Conservation (phyloP, 2,888 invertebrate genomes). For the Ophion slaviceki region DNA sequence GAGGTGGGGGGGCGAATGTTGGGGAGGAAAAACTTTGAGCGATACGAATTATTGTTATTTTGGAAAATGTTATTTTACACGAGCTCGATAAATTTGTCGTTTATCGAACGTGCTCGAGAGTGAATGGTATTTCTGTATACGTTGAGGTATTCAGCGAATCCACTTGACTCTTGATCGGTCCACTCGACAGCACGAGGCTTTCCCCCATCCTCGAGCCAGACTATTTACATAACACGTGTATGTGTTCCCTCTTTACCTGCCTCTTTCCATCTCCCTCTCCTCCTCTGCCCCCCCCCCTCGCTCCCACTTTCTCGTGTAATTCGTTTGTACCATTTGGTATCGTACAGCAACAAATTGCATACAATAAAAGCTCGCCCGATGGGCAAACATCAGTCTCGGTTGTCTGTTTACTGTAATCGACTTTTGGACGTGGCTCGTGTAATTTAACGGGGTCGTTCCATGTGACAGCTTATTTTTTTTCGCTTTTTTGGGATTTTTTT, state of each 20-base stretch:
- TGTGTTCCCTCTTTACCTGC: slow-evolving; percentile 5
- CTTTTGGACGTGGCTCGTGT: slow-evolving; percentile 3
- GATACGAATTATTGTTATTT: not conserved
- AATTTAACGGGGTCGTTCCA: too few species aligned
- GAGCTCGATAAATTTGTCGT: not conserved
- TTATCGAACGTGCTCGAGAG: not conserved
- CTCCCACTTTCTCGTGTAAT: slow-evolving; percentile 2
- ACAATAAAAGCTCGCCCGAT: slow-evolving; percentile 47
- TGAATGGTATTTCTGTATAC: slow-evolving; percentile 23
- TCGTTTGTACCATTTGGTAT: slow-evolving; percentile 21
- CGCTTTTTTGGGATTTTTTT: too few species aligned
- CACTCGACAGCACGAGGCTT: slow-evolving; percentile 39
- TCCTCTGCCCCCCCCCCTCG: not conserved
- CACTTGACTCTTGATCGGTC: slow-evolving; percentile 63
- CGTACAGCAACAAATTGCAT: slow-evolving; percentile 41
- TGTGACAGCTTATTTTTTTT: too few species aligned
- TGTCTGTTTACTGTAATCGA: slow-evolving; percentile 33
- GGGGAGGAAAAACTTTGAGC: not conserved
- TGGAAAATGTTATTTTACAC: not conserved
- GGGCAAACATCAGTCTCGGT: slow-evolving; percentile 44
- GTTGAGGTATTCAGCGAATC: slow-evolving; percentile 36
- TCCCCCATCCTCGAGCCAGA: not conserved
- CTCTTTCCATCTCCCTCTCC: not conserved
- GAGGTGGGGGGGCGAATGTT: not conserved
- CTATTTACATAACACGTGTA: slow-evolving; percentile 64